Evolutionary conservation across 2,797 vertebrate genomes (phyloP).

Genomic region (Halcyon badia): DNA sequence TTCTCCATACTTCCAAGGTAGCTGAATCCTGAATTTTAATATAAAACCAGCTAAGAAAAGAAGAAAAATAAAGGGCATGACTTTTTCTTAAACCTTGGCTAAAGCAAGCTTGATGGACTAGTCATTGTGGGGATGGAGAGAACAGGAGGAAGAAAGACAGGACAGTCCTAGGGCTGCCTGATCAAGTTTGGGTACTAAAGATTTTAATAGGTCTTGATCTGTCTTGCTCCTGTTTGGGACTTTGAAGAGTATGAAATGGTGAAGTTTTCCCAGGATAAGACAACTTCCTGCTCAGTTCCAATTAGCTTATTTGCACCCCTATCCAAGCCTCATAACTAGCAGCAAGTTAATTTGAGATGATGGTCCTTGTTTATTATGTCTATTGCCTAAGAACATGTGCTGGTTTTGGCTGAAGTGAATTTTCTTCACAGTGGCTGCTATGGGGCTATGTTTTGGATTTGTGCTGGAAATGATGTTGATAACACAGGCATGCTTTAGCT

Average conservation of each 20-base stretch:
- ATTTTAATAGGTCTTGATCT: background rate
- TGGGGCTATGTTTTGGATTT: background rate
- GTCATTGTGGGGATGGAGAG: background rate
- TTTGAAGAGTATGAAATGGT: background rate
- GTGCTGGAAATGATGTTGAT: background rate
- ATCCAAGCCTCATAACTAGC: background rate
- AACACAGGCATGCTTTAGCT: background rate
- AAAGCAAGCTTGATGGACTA: background rate
- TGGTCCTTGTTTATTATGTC: background rate
- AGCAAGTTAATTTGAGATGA: background rate
- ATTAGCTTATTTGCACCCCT: background rate
- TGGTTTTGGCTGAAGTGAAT: background rate
- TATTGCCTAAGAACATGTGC: background rate
- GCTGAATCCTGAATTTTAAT: background rate
- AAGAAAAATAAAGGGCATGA: background rate
- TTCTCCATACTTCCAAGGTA: background rate
- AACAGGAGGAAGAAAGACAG: background rate
- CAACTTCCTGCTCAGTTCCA: background rate
- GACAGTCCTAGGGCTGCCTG: background rate
- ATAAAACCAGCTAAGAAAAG: background rate
- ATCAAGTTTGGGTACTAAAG: background rate
- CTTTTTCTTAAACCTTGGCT: background rate
- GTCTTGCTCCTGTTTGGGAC: background rate
- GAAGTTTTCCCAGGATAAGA: background rate
- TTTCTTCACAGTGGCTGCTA: background rate